Evolutionary conservation across 2,113 vertebrate species (phyloP), one percentile per base, ranked within the genome.

Genomic region (Girardinichthys multiradiatus): DNA sequence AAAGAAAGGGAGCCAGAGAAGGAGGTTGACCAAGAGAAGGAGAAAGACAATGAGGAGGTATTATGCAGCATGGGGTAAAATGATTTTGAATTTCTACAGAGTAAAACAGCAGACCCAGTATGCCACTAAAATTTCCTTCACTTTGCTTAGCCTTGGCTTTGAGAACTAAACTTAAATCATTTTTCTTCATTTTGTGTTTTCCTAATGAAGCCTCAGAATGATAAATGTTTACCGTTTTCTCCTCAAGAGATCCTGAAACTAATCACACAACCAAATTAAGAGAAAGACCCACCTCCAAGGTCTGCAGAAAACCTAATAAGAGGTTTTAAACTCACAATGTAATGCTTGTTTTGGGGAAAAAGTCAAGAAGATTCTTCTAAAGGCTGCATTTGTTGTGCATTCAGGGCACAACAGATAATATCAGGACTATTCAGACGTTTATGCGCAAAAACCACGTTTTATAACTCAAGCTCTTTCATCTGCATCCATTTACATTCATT

Each of bases 11-110:
- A 90, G 76, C 79, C 61, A 72, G 84, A 84, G 19, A 87, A 76
- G 78, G 81, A 83, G 69, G 77, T 75, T 82, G 76, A 76, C 70
- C 79, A 64, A 59, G 93, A 91, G 60, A 90, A 81, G 81, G 86
- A 80, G 66, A 92, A 92, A 88, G 90, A 91, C 68, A 85, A 90
- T 57, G 91, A 95, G 60, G 93, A 96, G 95, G 95, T 96, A 95
- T 91, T 80, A 27, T 70, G 80, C 76, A 72, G 83, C 58, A 26
- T 28, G 14, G 27, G 64, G 3, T 61, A 26, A 3, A 74, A 80
- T 72, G 31, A 37, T 87, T 83, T 79, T 82, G 90, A 86, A 86
- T 93, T 93, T 90, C 77, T 72, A 27, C 33, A 31, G 24, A 72
- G 68, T 30, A 2, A 0, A 11, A 30, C 37, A 58, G 14, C 0